Conservation (phyloP, 2,113 vertebrate genomes). For the Garra rufa region DNA sequence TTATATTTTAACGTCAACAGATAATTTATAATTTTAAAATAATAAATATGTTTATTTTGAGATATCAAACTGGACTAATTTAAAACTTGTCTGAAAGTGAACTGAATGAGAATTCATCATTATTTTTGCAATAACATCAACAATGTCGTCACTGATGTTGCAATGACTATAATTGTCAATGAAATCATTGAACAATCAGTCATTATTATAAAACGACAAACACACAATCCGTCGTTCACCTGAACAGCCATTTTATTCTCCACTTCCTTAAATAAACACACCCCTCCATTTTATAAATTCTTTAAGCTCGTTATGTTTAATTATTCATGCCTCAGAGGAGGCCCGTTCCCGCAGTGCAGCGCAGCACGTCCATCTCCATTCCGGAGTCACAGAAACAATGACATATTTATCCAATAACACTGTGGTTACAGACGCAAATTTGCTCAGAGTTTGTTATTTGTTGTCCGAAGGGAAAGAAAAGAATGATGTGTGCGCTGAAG, state of each 20-base stretch:
- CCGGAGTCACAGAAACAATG: neutral
- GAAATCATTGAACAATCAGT: constrained; percentile 10
- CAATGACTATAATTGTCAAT: neutral
- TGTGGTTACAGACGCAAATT: neutral
- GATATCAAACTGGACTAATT: too few relatives aligned
- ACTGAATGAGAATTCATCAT: neutral
- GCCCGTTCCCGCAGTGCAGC: constrained; percentile 36
- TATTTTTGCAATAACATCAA: neutral
- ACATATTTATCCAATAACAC: neutral
- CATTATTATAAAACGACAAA: neutral
- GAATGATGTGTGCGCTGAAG: neutral
- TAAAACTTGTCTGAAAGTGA: too few relatives aligned
- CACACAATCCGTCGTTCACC: constrained; percentile 17
- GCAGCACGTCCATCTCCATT: constrained; percentile 1
- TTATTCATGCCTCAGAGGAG: constrained; percentile 56
- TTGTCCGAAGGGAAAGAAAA: neutral
- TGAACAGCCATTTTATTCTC: constrained; percentile 51
- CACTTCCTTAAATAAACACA: constrained; percentile 60
- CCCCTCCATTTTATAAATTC: constrained; percentile 59
- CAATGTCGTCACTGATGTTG: neutral
- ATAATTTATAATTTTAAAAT: too few relatives aligned
- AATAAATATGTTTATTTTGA: neutral
- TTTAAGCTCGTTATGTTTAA: constrained; percentile 55
- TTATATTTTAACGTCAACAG: too few relatives aligned
- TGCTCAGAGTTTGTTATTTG: neutral